These are phyloP conservation scores for Capitulum mitella DNA, from an alignment of 2,888 invertebrate genomes.

Conservation along the genomic window DNA sequence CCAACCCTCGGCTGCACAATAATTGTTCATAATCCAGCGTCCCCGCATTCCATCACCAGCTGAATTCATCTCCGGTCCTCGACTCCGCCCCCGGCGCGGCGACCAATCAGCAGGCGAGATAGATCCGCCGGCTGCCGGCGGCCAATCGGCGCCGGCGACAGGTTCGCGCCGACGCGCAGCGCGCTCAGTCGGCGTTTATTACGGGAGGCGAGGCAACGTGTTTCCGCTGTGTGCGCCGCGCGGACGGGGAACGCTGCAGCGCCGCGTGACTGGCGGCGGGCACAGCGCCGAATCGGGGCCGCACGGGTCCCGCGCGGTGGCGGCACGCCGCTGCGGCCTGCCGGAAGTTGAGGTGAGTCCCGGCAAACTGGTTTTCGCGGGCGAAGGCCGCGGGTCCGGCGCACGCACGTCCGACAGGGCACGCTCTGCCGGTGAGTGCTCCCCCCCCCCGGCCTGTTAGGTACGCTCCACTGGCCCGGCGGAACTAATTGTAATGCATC, in stretches of 20 bases:
- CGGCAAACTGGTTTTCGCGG: too few species aligned
- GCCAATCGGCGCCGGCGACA: constrained; percentile 7
- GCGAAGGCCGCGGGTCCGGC: too few species aligned
- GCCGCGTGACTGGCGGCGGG: neutral
- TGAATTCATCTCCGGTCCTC: constrained; percentile 9
- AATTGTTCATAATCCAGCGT: constrained; percentile 19
- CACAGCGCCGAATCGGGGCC: too few species aligned
- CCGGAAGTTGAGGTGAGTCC: too few species aligned
- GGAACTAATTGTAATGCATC: too few species aligned
- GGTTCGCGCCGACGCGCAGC: constrained; percentile 6
- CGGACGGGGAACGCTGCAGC: neutral
- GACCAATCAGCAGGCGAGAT: constrained; percentile 1
- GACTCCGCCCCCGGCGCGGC: constrained; percentile 2
- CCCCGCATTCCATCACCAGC: constrained; percentile 17
- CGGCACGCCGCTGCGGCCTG: too few species aligned
- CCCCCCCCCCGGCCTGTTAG: too few species aligned
- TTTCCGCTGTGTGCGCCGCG: neutral
- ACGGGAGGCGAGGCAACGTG: neutral
- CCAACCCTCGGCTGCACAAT: neutral
- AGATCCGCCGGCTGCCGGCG: neutral
- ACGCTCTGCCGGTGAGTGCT: too few species aligned
- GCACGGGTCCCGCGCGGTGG: too few species aligned
- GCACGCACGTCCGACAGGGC: too few species aligned
- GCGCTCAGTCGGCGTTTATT: neutral
- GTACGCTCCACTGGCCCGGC: too few species aligned